Evolutionary conservation across 2,797 vertebrate species (phyloP), one percentile per base, ranked within the genome.

Genomic region (Sandelia bainsii): DNA sequence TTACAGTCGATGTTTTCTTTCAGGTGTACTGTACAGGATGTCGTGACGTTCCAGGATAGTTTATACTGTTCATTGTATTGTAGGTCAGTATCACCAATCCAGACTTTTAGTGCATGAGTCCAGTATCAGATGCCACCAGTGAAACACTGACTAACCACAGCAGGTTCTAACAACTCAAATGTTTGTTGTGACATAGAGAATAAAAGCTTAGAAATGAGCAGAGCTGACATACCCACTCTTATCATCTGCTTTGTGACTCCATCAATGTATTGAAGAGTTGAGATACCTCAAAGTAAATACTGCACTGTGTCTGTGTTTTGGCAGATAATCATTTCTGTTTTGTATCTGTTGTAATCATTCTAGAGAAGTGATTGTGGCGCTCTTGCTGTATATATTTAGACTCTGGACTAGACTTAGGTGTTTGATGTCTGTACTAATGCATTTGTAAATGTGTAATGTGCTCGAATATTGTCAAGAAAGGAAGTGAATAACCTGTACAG

Each of bases 211-310:
- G 22, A 42, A 75, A 67, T 16, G 13, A 69, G 4, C 72, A 58
- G 63, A 79, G 60, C 45, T 37, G 20, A 79, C 66, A 37, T 12
- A 19, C 60, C 20, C 50, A 45, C 45, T 32, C 59, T n/a, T 23
- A 10, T 66, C 69, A 69, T 44, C 59, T 69, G 65, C 69, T 75
- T 75, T 60, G 72, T 75, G 69, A 83, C 75, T 73, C 75, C 58
- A 77, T 61, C 44, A 22, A 45, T 61, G 69, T 60, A 68, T 73
- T 87, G 79, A 88, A 90, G 75, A 84, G 59, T 77, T 75, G 66
- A 80, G 75, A 92, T 90, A 90, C 87, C 89, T 90, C 86, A 83
- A 77, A 76, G 73, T 87, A 58, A 87, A 72, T 75, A 42, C 79
- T 83, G 85, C 78, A 87, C 84, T 84, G 82, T 90, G 70, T 72